These are phyloP conservation scores for Conger conger DNA, from an alignment of 2,113 vertebrate species.

Conservation along the genomic window DNA sequence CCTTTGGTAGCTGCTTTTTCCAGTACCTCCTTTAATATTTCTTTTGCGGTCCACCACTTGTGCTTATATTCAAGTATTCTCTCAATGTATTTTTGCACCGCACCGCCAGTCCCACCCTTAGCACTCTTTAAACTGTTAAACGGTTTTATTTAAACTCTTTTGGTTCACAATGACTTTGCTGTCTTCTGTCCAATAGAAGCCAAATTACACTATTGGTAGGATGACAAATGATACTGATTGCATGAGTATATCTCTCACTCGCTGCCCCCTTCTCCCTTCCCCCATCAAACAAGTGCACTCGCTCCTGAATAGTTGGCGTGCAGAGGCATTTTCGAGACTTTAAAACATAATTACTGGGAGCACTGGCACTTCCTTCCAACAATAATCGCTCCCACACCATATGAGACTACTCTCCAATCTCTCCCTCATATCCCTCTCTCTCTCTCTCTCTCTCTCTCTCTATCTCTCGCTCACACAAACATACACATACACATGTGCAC, in stretches of 20 bases:
- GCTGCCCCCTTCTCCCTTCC: neutral
- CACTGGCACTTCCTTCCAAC: conserved; percentile 54
- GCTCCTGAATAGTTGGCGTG: conserved; percentile 51
- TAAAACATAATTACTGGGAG: conserved; percentile 46
- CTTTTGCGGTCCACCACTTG: too few relatives aligned
- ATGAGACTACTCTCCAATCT: neutral
- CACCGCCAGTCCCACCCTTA: too few relatives aligned
- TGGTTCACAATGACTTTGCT: neutral
- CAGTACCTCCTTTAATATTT: too few relatives aligned
- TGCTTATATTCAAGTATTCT: too few relatives aligned
- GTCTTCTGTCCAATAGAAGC: neutral
- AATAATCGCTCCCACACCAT: neutral
- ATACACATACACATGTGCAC: neutral
- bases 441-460: neutral
- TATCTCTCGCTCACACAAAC: neutral
- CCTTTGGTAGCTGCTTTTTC: too few relatives aligned
- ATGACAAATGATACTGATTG: conserved; percentile 14
- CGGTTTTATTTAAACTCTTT: neutral
- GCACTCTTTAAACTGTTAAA: too few relatives aligned
- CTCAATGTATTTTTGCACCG: too few relatives aligned
- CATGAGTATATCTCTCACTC: neutral
- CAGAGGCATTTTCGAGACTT: conserved; percentile 45
- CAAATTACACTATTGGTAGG: conserved; percentile 14
- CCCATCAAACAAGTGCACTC: neutral
- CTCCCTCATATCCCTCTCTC: neutral